A percentile compares a stretch with the other conserved stretches of the same genome.
Conservation (phyloP, 2,797 vertebrate genomes). For the Picus viridis region DNA sequence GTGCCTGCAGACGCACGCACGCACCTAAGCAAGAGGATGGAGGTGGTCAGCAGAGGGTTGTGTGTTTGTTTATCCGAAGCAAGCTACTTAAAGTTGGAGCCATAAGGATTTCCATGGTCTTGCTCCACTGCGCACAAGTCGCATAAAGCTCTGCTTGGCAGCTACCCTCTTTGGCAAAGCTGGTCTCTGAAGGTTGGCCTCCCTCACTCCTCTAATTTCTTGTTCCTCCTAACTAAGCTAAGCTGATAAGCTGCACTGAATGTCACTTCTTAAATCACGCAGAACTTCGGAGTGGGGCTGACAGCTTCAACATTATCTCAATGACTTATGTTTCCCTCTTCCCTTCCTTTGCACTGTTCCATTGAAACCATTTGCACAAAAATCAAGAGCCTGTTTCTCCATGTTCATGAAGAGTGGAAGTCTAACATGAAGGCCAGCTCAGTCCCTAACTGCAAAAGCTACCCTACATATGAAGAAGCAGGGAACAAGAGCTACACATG, state of each 20-base stretch:
- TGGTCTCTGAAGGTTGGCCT: conserved; percentile 41
- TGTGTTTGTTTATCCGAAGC: conserved; percentile 7
- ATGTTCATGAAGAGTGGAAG: accelerated
- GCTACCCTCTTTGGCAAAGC: conserved; percentile 30
- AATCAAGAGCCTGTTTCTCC: neutral
- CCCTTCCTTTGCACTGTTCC: neutral
- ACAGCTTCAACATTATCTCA: neutral
- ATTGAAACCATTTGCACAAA: neutral
- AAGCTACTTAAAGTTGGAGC: conserved; percentile 7
- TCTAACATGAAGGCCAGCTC: neutral
- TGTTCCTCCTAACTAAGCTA: conserved; percentile 30
- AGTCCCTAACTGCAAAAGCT: neutral
- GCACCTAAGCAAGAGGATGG: accelerated
- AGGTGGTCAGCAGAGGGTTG: neutral
- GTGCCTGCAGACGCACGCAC: neutral
- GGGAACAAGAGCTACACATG: neutral
- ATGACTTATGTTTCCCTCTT: neutral
- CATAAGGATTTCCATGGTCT: conserved; percentile 1
- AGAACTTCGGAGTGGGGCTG: neutral
- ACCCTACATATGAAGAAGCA: neutral
- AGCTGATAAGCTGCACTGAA: conserved; percentile 40
- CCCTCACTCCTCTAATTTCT: conserved; percentile 3
- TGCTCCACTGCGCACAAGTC: neutral
- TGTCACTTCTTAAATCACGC: neutral
- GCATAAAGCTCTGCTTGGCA: conserved; percentile 51